Percentiles rank a stretch among this genome's conserved stretches.
Conservation (phyloP, 2,797 vertebrate species). For the Miichthys miiuy region DNA sequence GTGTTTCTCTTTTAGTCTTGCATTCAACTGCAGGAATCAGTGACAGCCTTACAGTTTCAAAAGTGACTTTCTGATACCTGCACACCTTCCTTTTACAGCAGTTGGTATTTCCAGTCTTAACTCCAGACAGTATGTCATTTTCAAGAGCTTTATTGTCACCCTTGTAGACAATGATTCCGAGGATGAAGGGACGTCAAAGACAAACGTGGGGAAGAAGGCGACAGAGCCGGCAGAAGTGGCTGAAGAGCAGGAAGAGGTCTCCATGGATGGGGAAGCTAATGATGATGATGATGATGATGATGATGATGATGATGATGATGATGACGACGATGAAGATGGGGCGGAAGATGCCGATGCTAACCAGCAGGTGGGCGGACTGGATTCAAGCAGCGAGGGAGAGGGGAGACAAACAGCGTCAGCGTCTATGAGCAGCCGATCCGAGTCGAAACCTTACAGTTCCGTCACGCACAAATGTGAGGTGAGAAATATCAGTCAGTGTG, state of each 20-base stretch:
- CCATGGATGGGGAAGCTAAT: slow-evolving; percentile 45
- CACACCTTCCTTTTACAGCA: too few species aligned
- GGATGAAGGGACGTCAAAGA: slow-evolving; percentile 66
- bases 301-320: slow-evolving; percentile 29
- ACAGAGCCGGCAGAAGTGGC: slow-evolving; percentile 23
- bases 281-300: slow-evolving; percentile 53
- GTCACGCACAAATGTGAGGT: slow-evolving; percentile 97
- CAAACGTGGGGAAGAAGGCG: slow-evolving; percentile 25
- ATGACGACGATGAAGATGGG: slow-evolving; percentile 51
- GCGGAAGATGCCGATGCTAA: slow-evolving; percentile 51
- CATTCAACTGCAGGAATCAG: neutral
- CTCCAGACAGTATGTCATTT: neutral
- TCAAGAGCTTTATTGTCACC: neutral
- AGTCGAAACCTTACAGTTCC: slow-evolving; percentile 94
- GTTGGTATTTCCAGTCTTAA: neutral
- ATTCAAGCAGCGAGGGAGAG: slow-evolving; percentile 79
- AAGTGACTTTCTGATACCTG: neutral
- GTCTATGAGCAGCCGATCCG: slow-evolving; percentile 88
- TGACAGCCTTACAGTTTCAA: neutral
- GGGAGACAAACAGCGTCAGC: slow-evolving; percentile 79
- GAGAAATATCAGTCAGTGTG: slow-evolving; percentile 51
- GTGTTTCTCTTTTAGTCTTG: neutral
- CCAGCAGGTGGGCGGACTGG: slow-evolving; percentile 62
- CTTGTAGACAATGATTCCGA: slow-evolving; percentile 76
- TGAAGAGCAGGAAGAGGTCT: slow-evolving; percentile 42